Evolutionary conservation across 2,888 invertebrate genomes (phyloP), one percentile per base, ranked within the genome.

Genomic region (Troides helena): DNA sequence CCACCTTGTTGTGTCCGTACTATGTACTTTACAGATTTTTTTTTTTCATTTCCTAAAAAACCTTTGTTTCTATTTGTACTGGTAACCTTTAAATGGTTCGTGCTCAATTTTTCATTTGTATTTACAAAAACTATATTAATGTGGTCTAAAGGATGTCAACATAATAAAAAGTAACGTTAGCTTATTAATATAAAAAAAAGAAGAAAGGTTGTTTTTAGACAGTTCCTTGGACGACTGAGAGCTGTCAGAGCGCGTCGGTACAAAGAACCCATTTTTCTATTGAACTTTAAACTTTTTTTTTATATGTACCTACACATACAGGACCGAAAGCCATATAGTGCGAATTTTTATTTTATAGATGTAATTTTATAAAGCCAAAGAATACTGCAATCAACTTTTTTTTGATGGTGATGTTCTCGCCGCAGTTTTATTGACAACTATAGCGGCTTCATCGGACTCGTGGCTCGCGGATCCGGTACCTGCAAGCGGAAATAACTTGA

Each of bases 31-130:
- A 7, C 43, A 25, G 43, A 30, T 30, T 30, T 30, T 30, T 62
- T 62, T 43, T n/a, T 57, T 43, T 56, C 53, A 21, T 46, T 23
- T 23, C 56, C 39, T 67, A 67, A 67, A 56, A 56, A 56, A 56
- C 21, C 21, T 56, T 21, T 21, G 56, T 57, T 62, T 39, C 36
- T 67, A 43, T 67, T 67, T 67, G 67, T 67, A 67, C 67, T 67
- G 67, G 56, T 59, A 56, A 62, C 57, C 43, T 67, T 67, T 21
- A 21, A 67, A 61, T 46, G 67, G 67, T 10, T 62, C 62, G 67
- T 67, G 67, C 67, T 67, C 67, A n/a, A 53, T 43, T 25, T 62
- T 25, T 57, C 17, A 39, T 46, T 12, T 57, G 43, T 67, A 62
- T 67, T n/a, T 58, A 62, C 57, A 67, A 57, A 62, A 67, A 67